Evolutionary conservation across 2,797 vertebrate genomes (phyloP).

Genomic region (Etheostoma nigrum): DNA sequence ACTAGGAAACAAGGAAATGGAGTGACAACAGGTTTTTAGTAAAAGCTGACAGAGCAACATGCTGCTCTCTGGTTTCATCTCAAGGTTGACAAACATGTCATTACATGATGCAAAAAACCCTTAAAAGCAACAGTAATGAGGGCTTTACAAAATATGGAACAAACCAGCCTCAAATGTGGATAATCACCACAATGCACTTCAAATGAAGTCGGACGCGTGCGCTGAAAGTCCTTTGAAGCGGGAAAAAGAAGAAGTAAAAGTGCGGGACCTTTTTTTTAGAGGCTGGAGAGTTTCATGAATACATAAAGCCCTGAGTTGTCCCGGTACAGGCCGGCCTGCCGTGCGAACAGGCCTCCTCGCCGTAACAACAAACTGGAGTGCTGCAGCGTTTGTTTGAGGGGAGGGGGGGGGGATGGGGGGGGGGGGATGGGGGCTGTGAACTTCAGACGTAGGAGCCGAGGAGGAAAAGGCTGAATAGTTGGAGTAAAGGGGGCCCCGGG

Average conservation of each 20-base stretch:
- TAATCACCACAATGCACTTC: constrained; percentile 29
- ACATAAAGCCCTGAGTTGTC: constrained; percentile 58
- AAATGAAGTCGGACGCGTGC: constrained; percentile 2
- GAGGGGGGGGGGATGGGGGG: constrained; percentile 13
- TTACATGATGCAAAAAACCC: constrained; percentile 21
- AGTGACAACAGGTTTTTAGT: background rate
- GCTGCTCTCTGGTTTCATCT: background rate
- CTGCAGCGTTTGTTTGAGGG: constrained; percentile 61
- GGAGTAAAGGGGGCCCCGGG: constrained; percentile 63
- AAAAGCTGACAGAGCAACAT: background rate
- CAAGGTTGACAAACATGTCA: constrained; percentile 28
- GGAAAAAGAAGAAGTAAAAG: background rate
- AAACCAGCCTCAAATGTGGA: constrained; percentile 29
- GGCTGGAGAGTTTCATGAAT: constrained; percentile 50
- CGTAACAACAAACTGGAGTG: constrained; percentile 63
- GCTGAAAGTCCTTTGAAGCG: constrained; percentile 28
- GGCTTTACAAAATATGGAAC: constrained; percentile 15
- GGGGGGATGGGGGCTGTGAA: constrained; percentile 22
- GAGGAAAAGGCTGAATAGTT: constrained; percentile 62
- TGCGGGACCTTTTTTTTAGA: background rate
- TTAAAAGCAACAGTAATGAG: constrained; percentile 29
- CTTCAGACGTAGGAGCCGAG: constrained; percentile 36
- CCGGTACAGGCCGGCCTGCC: constrained; percentile 46
- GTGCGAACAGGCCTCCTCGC: constrained; percentile 56
- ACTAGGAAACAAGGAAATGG: background rate